A percentile compares a stretch with the other conserved stretches of the same genome.
phyloP scores from a whole-genome alignment of 2,797 vertebrate genomes.

The Calcarius lapponicus region DNA sequence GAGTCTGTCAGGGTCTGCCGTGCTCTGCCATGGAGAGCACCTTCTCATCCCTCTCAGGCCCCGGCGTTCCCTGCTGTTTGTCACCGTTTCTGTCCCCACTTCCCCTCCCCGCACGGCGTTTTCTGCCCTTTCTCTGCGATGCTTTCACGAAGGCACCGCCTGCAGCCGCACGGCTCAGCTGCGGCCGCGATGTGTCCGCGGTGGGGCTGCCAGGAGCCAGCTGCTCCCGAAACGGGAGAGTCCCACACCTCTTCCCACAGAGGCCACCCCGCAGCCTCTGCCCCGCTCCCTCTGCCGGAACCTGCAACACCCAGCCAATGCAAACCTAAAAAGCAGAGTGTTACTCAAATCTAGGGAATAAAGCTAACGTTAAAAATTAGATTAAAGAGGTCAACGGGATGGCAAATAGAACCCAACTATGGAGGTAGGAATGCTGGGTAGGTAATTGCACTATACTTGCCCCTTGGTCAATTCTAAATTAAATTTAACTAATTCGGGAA shows the following conservation, averaged over 20 bases:
- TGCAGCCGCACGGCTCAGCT: background rate
- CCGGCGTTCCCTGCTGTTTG: background rate
- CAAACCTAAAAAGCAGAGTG: background rate
- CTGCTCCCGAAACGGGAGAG: background rate
- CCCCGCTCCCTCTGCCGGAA: background rate
- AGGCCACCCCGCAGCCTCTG: too few relatives aligned
- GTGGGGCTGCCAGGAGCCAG: background rate
- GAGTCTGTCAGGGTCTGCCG: background rate
- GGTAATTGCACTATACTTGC: background rate
- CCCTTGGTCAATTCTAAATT: background rate
- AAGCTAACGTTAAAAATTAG: background rate
- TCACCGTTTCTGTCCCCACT: too few relatives aligned
- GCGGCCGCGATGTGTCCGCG: fast-evolving
- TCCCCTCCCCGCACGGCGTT: background rate
- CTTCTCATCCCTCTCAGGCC: background rate
- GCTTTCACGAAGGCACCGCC: background rate
- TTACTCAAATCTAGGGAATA: background rate
- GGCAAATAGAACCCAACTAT: background rate
- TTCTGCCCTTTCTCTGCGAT: background rate
- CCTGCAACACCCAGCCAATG: fast-evolving
- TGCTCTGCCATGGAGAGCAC: background rate
- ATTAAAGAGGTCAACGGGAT: background rate
- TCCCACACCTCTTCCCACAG: background rate
- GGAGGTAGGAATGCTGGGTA: background rate
- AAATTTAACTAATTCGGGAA: background rate